Evolutionary conservation across 64 coral and sea anemone species (phyloP), one percentile per base, ranked within the genome.

Genomic region (Platygyra sinensis): DNA sequence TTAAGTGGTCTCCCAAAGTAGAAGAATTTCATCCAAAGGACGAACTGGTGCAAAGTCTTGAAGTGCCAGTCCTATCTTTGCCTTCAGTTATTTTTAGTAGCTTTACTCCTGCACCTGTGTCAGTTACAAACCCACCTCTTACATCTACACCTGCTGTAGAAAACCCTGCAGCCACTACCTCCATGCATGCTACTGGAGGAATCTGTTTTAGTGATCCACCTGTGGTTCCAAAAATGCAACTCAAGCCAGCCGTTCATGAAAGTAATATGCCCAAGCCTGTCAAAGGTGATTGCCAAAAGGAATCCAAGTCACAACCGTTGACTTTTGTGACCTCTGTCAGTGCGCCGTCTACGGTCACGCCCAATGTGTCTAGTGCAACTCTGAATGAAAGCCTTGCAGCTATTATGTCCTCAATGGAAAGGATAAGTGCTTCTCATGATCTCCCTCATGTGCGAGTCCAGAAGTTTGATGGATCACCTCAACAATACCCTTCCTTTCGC

Each of bases 101-200:
- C 33, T 36, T 36, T 36, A 77, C 75, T 79, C 49, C 50, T 27
- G 50, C 17, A 12, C 20, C 46, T 60, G 77, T 80, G 28, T 54
- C 78, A 80, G 55, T 61, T 24, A 31, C 0, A 1, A 80, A 80
- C 49, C 78, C 78, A 30, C 49, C 54, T 30, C 55, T 59, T 8
- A 80, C 55, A 7, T 80, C 78, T 31, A 62, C 52, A 31, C 78
- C 78, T 28, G 78, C 54, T 5, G n/a, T 80, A 61, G 55, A 31
- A 80, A 80, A 32, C 16, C 10, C 78, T n/a, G 33, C 22, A 46
- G 24, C 39, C 19, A 78, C 75, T 49, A 22, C 17, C 75, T 78
- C 75, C 46, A 42, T 46, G 10, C 2, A 46, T 22, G 9, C 17
- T n/a, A 24, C 20, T 51, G 42, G 38, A 3, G 39, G 39, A 54